phyloP scores from a whole-genome alignment of 1,140 invertebrate species.

The Parasteatoda tepidariorum region DNA sequence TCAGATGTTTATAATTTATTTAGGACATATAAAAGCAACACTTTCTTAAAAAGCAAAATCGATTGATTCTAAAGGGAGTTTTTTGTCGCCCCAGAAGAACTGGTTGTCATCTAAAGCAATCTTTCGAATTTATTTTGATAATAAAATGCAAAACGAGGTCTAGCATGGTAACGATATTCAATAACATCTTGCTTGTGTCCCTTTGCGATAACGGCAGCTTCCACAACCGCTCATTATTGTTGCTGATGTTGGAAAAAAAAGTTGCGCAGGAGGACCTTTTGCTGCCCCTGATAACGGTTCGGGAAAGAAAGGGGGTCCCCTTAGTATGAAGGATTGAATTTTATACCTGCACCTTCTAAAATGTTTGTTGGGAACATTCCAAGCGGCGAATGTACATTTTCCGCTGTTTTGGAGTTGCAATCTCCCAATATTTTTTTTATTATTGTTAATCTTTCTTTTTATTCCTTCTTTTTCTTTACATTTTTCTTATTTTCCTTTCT shows the following conservation, averaged over 20 bases:
- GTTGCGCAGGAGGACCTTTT: neutral
- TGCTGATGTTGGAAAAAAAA: neutral
- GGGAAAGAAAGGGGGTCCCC: neutral
- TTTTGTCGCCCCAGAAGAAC: neutral
- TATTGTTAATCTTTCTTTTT: neutral
- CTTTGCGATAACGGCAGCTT: conserved; percentile 32
- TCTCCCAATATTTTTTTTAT: neutral
- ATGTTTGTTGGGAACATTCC: neutral
- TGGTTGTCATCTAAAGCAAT: conserved; percentile 53
- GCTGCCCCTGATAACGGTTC: conserved; percentile 17
- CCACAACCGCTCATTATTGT: conserved; percentile 37
- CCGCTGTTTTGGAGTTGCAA: neutral
- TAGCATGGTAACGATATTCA: conserved; percentile 53
- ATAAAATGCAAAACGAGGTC: conserved; percentile 58
- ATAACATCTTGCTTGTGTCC: conserved; percentile 55
- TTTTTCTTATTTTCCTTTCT: neutral
- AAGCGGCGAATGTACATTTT: neutral
- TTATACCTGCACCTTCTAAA: neutral
- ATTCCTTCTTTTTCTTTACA: neutral
- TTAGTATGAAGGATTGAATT: conserved; percentile 3
- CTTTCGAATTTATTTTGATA: conserved; percentile 53
- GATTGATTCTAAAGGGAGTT: conserved; percentile 10
- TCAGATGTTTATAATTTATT: too few relatives aligned
- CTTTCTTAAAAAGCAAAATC: conserved; percentile 1
- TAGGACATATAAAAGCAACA: too few relatives aligned